Evolutionary conservation across 2,888 invertebrate genomes (phyloP), one percentile per base, ranked within the genome.

Genomic region (Dugesia japonica): DNA sequence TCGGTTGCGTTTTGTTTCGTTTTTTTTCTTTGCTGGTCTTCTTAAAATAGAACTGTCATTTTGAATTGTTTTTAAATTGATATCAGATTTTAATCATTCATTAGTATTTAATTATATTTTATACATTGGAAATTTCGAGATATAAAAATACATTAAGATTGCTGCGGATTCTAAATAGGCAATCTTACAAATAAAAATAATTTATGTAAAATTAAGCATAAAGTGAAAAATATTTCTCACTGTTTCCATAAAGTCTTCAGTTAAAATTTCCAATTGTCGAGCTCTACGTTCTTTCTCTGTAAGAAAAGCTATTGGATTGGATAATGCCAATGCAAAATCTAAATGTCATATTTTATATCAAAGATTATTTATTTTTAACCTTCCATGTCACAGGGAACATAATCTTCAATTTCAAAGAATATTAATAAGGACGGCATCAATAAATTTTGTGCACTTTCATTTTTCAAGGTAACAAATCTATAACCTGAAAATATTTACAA

Each of bases 271-370:
- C 81, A 95, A 86, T 84, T 94, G 94, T 82, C 91, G 90, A 73
- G 90, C 90, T 78, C 94, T 89, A 84, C 92, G 93, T 83, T 95
- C 94, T 81, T 91, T 86, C 85, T 93, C 92, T 82, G 91, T 92
- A 85, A 94, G 92, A 86, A 94, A 94, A 84, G 94, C 94, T 80
- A 95, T 94, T 0, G 95, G 95, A 87, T 95, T 95, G 20, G 92
- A 92, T 79, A 95, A 85, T 17, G 95, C 94, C 77, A 85, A 85
- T 13, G 87, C 87, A 80, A 86, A 84, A 77, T 86, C 87, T 83
- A 81, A n/a, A n/a, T n/a, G n/a, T n/a, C n/a, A n/a, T n/a, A n/a
- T n/a, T n/a, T n/a, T 77, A 77, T 80, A 42, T 23, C 28, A 79
- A 56, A 20, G n/a, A 42, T 42, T 15, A 42, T 42, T 42, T 33